Evolutionary conservation across 1,140 invertebrate species (phyloP).

Genomic region (Glossosoma conforme): DNA sequence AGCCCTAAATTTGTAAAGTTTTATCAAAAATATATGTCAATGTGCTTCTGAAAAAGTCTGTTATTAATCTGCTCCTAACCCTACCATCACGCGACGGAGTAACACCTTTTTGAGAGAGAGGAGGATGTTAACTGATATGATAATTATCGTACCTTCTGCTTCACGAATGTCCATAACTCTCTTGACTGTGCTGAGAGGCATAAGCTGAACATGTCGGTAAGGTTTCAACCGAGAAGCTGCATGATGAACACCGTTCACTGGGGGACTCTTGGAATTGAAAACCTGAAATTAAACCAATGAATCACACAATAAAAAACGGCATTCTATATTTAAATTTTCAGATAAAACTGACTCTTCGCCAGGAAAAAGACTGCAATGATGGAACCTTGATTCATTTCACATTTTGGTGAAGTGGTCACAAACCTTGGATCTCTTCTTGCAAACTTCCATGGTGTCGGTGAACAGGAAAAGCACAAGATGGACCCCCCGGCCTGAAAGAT

Average conservation of each 20-base stretch:
- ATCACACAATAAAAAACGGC: not conserved
- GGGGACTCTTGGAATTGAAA: conserved; percentile 68
- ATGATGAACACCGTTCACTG: conserved; percentile 55
- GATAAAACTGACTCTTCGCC: not conserved
- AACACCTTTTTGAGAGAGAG: too few relatives aligned
- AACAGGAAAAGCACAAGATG: conserved; percentile 87
- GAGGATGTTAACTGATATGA: too few relatives aligned
- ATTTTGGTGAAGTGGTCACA: conserved; percentile 32
- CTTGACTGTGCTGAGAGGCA: conserved; percentile 82
- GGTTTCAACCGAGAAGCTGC: conserved; percentile 61
- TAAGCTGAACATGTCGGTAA: conserved; percentile 86
- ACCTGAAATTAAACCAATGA: conserved; percentile 34
- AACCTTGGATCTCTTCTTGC: conserved; percentile 77
- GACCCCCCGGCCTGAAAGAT: conserved; percentile 79
- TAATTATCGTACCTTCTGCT: conserved; percentile 70
- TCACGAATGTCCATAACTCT: conserved; percentile 86
- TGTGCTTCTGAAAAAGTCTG: too few relatives aligned
- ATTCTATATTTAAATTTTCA: not conserved
- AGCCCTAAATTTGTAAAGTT: too few relatives aligned
- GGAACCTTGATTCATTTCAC: too few relatives aligned
- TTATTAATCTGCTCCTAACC: too few relatives aligned
- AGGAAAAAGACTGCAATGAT: not conserved
- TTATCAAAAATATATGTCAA: too few relatives aligned
- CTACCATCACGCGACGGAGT: too few relatives aligned
- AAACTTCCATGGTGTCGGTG: conserved; percentile 89